Conservation (phyloP, 2,888 invertebrate species). For the Ariolimax columbianus region DNA sequence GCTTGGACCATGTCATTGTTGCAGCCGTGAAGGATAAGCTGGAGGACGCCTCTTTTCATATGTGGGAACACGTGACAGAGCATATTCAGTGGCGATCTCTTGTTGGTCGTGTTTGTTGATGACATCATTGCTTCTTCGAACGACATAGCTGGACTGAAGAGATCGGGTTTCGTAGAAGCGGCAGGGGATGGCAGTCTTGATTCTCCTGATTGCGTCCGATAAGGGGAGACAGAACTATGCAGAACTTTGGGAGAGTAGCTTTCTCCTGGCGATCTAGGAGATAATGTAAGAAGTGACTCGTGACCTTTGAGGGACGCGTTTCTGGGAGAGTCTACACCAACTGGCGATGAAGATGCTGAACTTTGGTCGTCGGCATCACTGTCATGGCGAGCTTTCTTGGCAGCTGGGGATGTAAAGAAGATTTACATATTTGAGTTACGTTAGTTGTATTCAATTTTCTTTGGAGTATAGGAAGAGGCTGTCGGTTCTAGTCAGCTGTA, state of each 20-base stretch:
- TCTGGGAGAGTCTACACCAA: constrained; percentile 28
- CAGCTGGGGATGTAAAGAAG: constrained; percentile 55
- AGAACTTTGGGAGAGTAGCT: constrained; percentile 54
- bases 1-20: constrained; percentile 94
- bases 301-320: constrained; percentile 14
- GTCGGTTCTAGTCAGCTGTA: too few species aligned
- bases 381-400: constrained; percentile 60
- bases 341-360: constrained; percentile 30
- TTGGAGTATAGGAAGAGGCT: too few species aligned
- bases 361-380: constrained; percentile 53
- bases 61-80: constrained; percentile 93
- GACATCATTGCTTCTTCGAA: constrained; percentile 82
- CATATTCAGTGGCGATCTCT: constrained; percentile 88
- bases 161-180: constrained; percentile 16
- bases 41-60: constrained; percentile 90
- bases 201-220: constrained; percentile 35
- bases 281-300: constrained; percentile 32
- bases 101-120: constrained; percentile 90
- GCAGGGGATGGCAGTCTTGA: constrained; percentile 17
- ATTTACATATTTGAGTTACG: not conserved
- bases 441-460: not conserved
- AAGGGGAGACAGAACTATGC: constrained; percentile 40
- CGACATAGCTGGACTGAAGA: constrained; percentile 5
- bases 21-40: constrained; percentile 89
- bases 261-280: constrained; percentile 59